These are phyloP conservation scores for Opisthocomus hoazin DNA, from an alignment of 2,113 vertebrate species.

Conservation along the genomic window DNA sequence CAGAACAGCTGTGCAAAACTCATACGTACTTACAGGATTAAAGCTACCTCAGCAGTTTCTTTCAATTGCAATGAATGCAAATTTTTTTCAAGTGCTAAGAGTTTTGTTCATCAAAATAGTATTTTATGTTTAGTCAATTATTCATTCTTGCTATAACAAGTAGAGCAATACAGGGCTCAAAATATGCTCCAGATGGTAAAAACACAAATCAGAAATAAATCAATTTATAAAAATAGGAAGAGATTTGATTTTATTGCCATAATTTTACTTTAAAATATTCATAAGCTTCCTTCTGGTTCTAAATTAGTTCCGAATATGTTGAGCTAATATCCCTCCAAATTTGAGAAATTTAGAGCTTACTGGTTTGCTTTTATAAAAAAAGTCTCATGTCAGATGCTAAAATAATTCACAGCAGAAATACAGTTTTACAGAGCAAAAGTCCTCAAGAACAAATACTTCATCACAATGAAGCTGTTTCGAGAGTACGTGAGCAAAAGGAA, in stretches of 20 bases:
- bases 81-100: slow-evolving; percentile 7
- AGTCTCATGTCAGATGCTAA: neutral
- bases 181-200: slow-evolving; percentile 60
- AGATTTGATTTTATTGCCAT: slow-evolving; percentile 6
- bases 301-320: neutral
- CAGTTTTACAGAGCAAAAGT: neutral
- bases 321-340: neutral
- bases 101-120: slow-evolving; percentile 50
- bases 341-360: neutral
- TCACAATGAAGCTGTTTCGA: neutral
- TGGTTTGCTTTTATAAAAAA: neutral
- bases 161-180: slow-evolving; percentile 43
- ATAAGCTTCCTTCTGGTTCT: neutral
- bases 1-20: slow-evolving; percentile 22
- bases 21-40: neutral
- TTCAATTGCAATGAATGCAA: slow-evolving; percentile 35
- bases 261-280: slow-evolving; percentile 36
- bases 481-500: neutral
- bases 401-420: neutral
- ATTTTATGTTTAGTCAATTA: slow-evolving; percentile 65
- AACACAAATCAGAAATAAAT: slow-evolving; percentile 45
- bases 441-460: neutral
- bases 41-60: slow-evolving; percentile 41
- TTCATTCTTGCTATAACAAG: slow-evolving; percentile 55
- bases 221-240: slow-evolving; percentile 42